Conservation (phyloP, 2,888 invertebrate species). For the Cancer borealis region DNA sequence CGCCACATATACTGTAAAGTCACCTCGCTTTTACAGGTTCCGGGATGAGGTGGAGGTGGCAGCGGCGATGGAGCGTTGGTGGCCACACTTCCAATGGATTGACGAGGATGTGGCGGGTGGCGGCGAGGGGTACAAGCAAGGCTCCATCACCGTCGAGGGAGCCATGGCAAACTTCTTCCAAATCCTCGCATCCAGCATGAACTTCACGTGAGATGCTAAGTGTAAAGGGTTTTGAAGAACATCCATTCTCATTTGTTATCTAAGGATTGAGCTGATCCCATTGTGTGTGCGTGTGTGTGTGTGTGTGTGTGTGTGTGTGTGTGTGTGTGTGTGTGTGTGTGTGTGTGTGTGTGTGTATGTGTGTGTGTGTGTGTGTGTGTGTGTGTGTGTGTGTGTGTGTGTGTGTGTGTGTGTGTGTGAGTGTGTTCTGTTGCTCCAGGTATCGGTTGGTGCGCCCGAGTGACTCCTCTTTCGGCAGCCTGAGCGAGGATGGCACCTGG, state of each 20-base stretch:
- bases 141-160: background rate
- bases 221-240: background rate
- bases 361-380: background rate
- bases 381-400: background rate
- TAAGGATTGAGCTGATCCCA: background rate
- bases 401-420: background rate
- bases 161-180: constrained; percentile 7
- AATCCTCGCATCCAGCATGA: background rate
- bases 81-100: background rate
- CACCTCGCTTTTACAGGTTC: background rate
- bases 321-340: background rate
- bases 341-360: background rate
- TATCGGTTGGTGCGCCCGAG: background rate
- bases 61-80: background rate
- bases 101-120: background rate
- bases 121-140: background rate
- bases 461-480: background rate
- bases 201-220: background rate
- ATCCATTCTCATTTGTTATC: background rate
- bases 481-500: background rate
- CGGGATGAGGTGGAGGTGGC: background rate
- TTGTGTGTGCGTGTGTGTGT: background rate
- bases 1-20: background rate
- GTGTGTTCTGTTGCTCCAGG: background rate
- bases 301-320: background rate